phyloP scores from a whole-genome alignment of 2,888 invertebrate genomes.

The Julus scandinavius region DNA sequence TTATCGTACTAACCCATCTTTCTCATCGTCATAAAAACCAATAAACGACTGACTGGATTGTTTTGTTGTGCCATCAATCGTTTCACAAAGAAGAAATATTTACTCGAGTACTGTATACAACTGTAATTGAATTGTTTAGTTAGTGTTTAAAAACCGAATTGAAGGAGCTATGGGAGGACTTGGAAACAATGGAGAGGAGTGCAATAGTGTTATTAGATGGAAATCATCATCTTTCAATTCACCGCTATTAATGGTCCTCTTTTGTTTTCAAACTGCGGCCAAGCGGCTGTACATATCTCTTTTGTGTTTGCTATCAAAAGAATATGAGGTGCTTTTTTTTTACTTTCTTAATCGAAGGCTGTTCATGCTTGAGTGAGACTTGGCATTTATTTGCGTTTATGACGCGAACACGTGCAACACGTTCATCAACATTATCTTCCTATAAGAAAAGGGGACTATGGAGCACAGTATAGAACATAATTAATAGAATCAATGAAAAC shows the following conservation, averaged over 20 bases:
- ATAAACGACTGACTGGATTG: not conserved
- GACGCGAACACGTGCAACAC: not conserved
- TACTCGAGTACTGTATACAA: conserved; percentile 18
- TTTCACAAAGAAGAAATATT: conserved; percentile 18
- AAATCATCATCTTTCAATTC: not conserved
- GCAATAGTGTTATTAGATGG: conserved; percentile 10
- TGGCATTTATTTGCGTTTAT: not conserved
- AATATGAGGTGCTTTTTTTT: not conserved
- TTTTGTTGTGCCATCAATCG: conserved; percentile 11
- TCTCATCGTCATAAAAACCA: not conserved
- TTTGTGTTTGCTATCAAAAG: conserved; percentile 2
- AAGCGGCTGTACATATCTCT: not conserved
- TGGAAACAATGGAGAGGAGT: not conserved
- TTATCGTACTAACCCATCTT: not conserved
- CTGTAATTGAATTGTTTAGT: conserved; percentile 6
- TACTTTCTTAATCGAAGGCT: conserved; percentile 1
- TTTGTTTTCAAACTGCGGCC: conserved; percentile 2
- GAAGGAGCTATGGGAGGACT: not conserved
- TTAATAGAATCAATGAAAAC: no score
- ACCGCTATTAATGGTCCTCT: conserved; percentile 3
- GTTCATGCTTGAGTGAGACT: not conserved
- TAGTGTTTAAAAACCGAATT: not conserved
- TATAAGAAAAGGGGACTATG: no score
- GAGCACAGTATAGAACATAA: no score
- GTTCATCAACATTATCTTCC: no score